A percentile compares a stretch with the other conserved stretches of the same genome.
phyloP scores from a whole-genome alignment of 1,140 invertebrate genomes.

The Yoshiicerus persimilis region DNA sequence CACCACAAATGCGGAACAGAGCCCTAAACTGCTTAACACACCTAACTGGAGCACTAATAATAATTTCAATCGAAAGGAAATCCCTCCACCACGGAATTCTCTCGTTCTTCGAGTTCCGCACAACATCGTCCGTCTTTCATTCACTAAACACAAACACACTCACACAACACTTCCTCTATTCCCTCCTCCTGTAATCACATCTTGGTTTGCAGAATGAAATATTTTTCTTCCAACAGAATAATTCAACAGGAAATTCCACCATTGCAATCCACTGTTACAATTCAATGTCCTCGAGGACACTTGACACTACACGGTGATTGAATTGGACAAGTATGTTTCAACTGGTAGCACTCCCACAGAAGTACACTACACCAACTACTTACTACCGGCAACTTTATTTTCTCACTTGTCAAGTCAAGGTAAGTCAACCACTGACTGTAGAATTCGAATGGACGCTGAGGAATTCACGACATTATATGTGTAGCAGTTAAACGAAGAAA shows the following conservation, averaged over 20 bases:
- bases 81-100: not conserved
- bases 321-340: too few species aligned
- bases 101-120: not conserved
- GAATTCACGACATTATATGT: not conserved
- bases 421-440: not conserved
- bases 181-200: not conserved
- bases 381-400: not conserved
- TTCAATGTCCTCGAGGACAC: not conserved
- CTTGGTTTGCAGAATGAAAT: not conserved
- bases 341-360: too few species aligned
- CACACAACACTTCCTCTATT: not conserved
- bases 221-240: not conserved
- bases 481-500: not conserved
- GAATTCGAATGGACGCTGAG: not conserved
- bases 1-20: conserved; percentile 36
- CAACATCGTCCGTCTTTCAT: not conserved
- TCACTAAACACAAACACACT: not conserved
- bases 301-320: not conserved
- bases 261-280: not conserved
- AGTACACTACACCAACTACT: not conserved
- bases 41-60: not conserved
- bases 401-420: not conserved
- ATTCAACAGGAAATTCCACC: too few species aligned
- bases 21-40: not conserved
- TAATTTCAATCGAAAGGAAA: not conserved